These are phyloP conservation scores for Tangara arthus DNA, from an alignment of 2,797 vertebrate genomes.

Conservation along the genomic window DNA sequence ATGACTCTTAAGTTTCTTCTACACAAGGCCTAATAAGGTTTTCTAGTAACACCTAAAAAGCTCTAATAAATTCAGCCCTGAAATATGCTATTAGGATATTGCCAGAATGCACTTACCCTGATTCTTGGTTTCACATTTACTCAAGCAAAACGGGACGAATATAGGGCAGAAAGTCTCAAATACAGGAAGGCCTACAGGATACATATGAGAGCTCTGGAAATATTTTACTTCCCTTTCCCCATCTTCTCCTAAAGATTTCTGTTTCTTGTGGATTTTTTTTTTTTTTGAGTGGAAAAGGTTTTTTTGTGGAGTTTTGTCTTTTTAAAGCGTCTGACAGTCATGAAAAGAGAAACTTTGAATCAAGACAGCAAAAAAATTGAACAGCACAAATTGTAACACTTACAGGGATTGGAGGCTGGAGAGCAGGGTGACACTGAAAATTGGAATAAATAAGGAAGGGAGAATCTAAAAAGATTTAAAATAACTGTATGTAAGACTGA, in stretches of 20 bases:
- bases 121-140: not conserved
- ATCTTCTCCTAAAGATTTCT: not conserved
- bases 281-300: not conserved
- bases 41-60: not conserved
- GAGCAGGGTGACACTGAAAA: not conserved
- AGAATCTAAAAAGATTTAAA: not conserved
- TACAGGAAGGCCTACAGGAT: not conserved
- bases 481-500: not conserved
- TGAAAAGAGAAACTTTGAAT: not conserved
- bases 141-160: not conserved
- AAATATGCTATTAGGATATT: not conserved
- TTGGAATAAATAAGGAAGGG: not conserved
- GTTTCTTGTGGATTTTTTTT: not conserved
- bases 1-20: not conserved
- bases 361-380: not conserved
- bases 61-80: not conserved
- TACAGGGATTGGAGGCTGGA: not conserved
- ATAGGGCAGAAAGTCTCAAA: not conserved
- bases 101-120: not conserved
- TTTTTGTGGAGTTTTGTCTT: not conserved
- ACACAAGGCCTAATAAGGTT: not conserved
- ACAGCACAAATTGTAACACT: not conserved
- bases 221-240: not conserved
- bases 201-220: not conserved
- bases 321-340: not conserved